Evolutionary conservation across 2,797 vertebrate genomes (phyloP).

Genomic region (Natrix natrix): DNA sequence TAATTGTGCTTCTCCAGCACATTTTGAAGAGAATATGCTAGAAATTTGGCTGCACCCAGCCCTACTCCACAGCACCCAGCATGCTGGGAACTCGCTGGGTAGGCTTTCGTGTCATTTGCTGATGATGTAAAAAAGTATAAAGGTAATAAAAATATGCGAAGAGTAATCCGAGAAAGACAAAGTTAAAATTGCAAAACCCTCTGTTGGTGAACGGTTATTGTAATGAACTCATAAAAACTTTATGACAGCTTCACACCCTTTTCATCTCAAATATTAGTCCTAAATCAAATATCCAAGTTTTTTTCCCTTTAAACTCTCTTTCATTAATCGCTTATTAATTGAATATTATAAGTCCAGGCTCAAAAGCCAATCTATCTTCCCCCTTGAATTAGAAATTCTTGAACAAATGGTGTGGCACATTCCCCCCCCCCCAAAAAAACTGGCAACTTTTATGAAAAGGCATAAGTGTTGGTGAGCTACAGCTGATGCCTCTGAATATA

Average conservation of each 20-base stretch:
- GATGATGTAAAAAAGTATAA: neutral
- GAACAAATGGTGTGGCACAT: neutral
- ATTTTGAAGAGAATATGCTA: neutral
- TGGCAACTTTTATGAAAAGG: neutral
- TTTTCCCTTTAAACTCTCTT: neutral
- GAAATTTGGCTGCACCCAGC: neutral
- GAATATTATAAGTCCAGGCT: neutral
- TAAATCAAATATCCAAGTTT: neutral
- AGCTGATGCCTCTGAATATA: neutral
- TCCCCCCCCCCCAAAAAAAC: neutral
- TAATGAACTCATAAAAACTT: neutral
- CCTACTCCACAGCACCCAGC: neutral
- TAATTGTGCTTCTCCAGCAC: neutral
- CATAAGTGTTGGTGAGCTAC: neutral
- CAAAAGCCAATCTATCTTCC: neutral
- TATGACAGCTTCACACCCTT: neutral
- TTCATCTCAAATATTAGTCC: neutral
- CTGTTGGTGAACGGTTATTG: neutral
- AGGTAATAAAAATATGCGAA: neutral
- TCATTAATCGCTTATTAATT: neutral
- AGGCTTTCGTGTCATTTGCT: neutral
- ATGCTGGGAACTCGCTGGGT: neutral
- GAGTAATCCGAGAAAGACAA: neutral
- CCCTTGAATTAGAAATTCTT: neutral
- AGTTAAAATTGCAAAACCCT: neutral